phyloP scores from a whole-genome alignment of 2,888 invertebrate genomes.

The Archaeoteleia sp. region DNA sequence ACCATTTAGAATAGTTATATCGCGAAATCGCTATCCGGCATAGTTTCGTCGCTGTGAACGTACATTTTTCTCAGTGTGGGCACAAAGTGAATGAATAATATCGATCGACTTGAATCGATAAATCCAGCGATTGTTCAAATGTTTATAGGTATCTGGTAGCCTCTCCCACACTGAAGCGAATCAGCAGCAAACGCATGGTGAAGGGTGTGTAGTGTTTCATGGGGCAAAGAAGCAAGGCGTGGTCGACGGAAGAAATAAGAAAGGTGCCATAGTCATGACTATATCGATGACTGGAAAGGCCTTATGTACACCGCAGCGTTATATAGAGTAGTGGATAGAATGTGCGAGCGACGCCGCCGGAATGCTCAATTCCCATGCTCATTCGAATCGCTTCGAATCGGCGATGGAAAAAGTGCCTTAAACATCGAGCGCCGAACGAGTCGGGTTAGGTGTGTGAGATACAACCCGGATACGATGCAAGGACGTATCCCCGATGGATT shows the following conservation, averaged over 20 bases:
- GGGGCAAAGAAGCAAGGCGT: slow-evolving; percentile 68
- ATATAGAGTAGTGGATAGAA: slow-evolving; percentile 29
- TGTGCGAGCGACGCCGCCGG: slow-evolving; percentile 64
- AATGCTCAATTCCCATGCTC: slow-evolving; percentile 70
- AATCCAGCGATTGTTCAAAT: slow-evolving; percentile 41
- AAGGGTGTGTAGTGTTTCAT: slow-evolving; percentile 62
- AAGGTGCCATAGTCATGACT: slow-evolving; percentile 65
- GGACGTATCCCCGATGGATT: slow-evolving; percentile 50
- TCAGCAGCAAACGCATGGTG: slow-evolving; percentile 59
- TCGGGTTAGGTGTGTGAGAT: slow-evolving; percentile 26
- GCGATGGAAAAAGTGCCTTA: slow-evolving; percentile 29
- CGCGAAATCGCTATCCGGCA: too few species aligned
- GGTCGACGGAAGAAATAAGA: slow-evolving; percentile 70
- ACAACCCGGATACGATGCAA: slow-evolving; percentile 58
- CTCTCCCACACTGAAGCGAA: too few species aligned
- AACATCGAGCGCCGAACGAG: slow-evolving; percentile 20
- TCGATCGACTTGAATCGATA: slow-evolving; percentile 34
- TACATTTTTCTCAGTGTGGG: too few species aligned
- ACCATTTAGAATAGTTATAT: too few species aligned
- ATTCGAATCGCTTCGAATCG: slow-evolving; percentile 30
- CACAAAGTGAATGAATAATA: slow-evolving; percentile 36
- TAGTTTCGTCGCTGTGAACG: too few species aligned
- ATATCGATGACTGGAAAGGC: slow-evolving; percentile 61
- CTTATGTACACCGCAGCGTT: slow-evolving; percentile 46
- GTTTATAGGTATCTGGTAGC: slow-evolving; percentile 30